phyloP scores from a whole-genome alignment of 2,797 vertebrate species.

The Trematomus bernacchii region DNA sequence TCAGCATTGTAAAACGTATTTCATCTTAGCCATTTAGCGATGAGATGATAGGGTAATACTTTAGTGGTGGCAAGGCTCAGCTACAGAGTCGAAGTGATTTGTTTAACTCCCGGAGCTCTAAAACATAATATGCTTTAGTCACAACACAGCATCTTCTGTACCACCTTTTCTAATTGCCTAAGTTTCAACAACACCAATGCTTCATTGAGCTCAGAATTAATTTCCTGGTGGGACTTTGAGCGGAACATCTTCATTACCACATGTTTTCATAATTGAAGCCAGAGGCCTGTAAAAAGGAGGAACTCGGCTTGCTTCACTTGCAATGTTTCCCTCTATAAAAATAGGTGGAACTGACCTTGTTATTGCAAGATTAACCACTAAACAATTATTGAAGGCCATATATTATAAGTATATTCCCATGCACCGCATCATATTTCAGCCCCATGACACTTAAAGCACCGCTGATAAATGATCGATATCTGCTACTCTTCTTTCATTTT shows the following conservation, averaged over 20 bases:
- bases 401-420: conserved; percentile 38
- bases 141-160: conserved; percentile 31
- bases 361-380: conserved; percentile 34
- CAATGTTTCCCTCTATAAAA: conserved; percentile 51
- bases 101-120: conserved; percentile 45
- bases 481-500: conserved; percentile 53
- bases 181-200: conserved; percentile 62
- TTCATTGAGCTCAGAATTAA: conserved; percentile 66
- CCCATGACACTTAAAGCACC: conserved; percentile 39
- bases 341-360: conserved; percentile 38
- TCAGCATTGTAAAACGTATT: conserved; percentile 40
- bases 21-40: conserved; percentile 45
- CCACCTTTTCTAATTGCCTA: conserved; percentile 62
- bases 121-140: conserved; percentile 32
- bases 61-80: background rate
- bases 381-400: conserved; percentile 33
- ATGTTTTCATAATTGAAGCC: conserved; percentile 75
- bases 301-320: conserved; percentile 43
- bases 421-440: conserved; percentile 44
- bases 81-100: conserved; percentile 46
- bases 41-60: conserved; percentile 38
- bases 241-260: conserved; percentile 72
- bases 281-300: conserved; percentile 61
- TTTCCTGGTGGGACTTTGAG: conserved; percentile 74
- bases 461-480: conserved; percentile 55